These are phyloP conservation scores for Melanostigma gelatinosum DNA, from an alignment of 2,113 vertebrate genomes.

Conservation along the genomic window DNA sequence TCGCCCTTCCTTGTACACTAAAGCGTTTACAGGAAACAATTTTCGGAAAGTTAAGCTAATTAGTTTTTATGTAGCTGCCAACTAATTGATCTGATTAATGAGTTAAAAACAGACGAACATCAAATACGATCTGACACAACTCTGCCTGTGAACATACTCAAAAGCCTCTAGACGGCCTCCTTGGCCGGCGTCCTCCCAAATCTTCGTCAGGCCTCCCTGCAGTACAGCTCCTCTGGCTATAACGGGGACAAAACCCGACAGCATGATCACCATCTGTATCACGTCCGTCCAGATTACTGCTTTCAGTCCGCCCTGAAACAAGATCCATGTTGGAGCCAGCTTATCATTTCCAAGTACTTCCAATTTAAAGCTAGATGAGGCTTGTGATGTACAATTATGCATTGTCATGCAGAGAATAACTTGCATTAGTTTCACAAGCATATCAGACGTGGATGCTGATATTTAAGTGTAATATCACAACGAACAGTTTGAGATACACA, in stretches of 20 bases:
- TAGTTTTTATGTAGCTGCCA: neutral
- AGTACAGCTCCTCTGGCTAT: constrained; percentile 80
- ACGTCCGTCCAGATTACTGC: constrained; percentile 88
- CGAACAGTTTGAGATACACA: neutral
- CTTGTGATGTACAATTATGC: neutral
- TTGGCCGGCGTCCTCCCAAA: constrained; percentile 79
- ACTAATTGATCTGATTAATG: neutral
- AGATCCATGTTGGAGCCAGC: neutral
- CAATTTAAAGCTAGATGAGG: neutral
- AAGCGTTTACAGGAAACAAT: neutral
- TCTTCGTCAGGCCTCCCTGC: constrained; percentile 76
- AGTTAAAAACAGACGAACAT: neutral
- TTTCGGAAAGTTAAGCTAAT: neutral
- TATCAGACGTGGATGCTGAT: neutral
- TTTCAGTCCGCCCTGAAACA: constrained; percentile 84
- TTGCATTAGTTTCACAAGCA: neutral
- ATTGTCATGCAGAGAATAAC: neutral
- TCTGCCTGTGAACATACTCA: constrained; percentile 71
- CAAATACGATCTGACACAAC: neutral
- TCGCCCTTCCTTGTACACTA: neutral
- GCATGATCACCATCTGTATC: constrained; percentile 86
- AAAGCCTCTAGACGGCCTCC: constrained; percentile 80
- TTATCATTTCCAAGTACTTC: neutral
- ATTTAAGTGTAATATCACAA: neutral
- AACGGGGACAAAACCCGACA: constrained; percentile 84